Conservation (phyloP, 2,888 invertebrate genomes). For the Hyposoter dolosus region DNA sequence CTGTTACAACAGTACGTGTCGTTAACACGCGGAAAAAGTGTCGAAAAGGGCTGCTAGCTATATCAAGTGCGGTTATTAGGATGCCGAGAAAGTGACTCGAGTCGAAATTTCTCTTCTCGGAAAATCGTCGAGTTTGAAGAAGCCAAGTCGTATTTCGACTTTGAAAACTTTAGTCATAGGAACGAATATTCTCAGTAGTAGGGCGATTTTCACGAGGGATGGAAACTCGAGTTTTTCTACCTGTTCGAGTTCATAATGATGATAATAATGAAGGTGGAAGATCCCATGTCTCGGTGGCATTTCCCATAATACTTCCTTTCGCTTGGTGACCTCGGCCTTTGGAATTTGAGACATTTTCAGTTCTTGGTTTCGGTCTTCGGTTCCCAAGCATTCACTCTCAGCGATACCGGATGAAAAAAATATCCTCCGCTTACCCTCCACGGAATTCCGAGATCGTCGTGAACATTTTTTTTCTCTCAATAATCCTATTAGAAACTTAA, state of each 20-base stretch:
- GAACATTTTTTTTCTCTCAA: not conserved
- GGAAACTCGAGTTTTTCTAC: constrained; percentile 8
- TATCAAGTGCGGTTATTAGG: not conserved
- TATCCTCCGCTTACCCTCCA: too few species aligned
- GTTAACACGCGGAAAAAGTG: not conserved
- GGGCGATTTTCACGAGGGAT: not conserved
- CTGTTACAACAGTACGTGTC: not conserved
- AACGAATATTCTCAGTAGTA: not conserved
- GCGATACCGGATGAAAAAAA: not conserved
- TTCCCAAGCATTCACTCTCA: constrained; percentile 17
- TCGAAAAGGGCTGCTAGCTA: not conserved
- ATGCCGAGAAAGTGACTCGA: not conserved
- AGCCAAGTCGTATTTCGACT: not conserved
- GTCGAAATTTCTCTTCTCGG: not conserved
- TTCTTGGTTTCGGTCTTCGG: constrained; percentile 28
- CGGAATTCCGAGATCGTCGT: not conserved
- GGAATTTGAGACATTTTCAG: constrained; percentile 45
- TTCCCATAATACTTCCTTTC: constrained; percentile 25
- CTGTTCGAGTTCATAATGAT: constrained; percentile 11
- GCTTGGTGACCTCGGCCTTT: not conserved
- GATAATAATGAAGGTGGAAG: constrained; percentile 23
- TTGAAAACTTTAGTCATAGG: not conserved
- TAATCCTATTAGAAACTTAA: not conserved
- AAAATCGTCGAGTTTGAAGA: not conserved
- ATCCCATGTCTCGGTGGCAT: constrained; percentile 48